Conservation (phyloP, 2,113 vertebrate species). For the Oxyruncus cristatus region DNA sequence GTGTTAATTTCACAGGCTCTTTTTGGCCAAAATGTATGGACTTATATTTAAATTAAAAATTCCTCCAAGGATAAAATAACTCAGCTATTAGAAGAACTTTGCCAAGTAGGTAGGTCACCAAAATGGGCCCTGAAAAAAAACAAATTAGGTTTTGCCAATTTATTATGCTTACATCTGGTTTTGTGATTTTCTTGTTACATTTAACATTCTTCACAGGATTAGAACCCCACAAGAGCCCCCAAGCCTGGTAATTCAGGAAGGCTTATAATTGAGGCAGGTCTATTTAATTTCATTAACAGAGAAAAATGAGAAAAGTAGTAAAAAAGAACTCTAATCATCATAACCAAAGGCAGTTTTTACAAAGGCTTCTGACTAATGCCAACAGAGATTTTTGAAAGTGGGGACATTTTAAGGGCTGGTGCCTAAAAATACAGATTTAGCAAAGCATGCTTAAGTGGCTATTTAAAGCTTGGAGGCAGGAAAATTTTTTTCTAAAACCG, state of each 20-base stretch:
- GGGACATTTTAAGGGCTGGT: background rate
- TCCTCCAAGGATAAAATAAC: background rate
- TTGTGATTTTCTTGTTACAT: conserved; percentile 5
- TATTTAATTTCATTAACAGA: background rate
- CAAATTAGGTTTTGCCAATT: background rate
- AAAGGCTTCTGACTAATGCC: background rate
- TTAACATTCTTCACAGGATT: background rate
- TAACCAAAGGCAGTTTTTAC: background rate
- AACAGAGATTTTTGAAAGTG: background rate
- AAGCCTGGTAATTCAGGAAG: conserved; percentile 20
- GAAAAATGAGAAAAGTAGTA: background rate
- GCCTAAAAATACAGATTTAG: background rate
- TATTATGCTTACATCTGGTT: conserved; percentile 39
- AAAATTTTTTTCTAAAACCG: background rate
- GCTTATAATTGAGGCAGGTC: background rate
- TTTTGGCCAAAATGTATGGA: conserved; percentile 9
- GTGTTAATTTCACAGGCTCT: conserved; percentile 10
- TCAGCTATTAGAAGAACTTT: conserved; percentile 14
- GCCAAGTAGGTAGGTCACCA: conserved; percentile 15
- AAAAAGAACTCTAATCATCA: background rate
- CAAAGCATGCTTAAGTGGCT: background rate
- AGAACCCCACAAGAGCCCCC: background rate
- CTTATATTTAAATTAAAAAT: background rate
- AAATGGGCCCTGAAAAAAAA: background rate
- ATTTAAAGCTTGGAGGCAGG: background rate